Percentiles rank a stretch among this genome's conserved stretches.
These are phyloP conservation scores for Synanthedon formicaeformis DNA, from an alignment of 2,888 invertebrate species.

Conservation along the genomic window DNA sequence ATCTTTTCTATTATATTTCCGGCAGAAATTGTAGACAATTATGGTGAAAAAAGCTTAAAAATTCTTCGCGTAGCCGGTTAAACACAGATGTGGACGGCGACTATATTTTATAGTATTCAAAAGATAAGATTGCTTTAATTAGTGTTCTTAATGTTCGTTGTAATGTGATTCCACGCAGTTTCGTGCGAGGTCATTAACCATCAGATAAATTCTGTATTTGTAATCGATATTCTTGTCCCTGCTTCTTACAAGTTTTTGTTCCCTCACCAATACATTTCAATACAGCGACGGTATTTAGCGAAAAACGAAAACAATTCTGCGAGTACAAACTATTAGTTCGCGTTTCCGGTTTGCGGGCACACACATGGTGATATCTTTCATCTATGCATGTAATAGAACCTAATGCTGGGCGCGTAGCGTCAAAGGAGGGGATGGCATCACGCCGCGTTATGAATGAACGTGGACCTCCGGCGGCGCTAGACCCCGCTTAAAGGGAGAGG, in stretches of 20 bases:
- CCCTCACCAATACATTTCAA: neutral
- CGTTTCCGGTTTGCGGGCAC: constrained; percentile 37
- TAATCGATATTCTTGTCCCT: neutral
- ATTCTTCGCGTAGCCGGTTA: too few relatives aligned
- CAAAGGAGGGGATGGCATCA: constrained; percentile 25
- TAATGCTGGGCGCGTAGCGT: constrained; percentile 11
- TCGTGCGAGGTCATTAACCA: too few relatives aligned
- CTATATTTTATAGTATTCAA: too few relatives aligned
- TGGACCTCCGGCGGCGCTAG: constrained; percentile 36
- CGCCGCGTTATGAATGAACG: constrained; percentile 63
- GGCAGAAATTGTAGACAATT: too few relatives aligned
- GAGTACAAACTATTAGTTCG: constrained; percentile 20
- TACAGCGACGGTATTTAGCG: neutral
- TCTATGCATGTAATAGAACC: constrained; percentile 15
- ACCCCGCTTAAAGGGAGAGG: constrained; percentile 2
- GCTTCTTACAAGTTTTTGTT: neutral
- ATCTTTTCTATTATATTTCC: too few relatives aligned
- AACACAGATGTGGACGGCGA: too few relatives aligned
- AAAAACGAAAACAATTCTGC: neutral
- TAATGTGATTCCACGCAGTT: too few relatives aligned
- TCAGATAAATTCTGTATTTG: neutral
- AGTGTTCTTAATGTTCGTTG: too few relatives aligned
- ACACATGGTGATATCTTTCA: constrained; percentile 25
- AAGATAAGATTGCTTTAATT: too few relatives aligned
- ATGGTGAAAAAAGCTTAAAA: too few relatives aligned